A percentile compares a stretch with the other conserved stretches of the same genome.
Conservation (phyloP, 2,888 invertebrate species). For the Tipula helvola region DNA sequence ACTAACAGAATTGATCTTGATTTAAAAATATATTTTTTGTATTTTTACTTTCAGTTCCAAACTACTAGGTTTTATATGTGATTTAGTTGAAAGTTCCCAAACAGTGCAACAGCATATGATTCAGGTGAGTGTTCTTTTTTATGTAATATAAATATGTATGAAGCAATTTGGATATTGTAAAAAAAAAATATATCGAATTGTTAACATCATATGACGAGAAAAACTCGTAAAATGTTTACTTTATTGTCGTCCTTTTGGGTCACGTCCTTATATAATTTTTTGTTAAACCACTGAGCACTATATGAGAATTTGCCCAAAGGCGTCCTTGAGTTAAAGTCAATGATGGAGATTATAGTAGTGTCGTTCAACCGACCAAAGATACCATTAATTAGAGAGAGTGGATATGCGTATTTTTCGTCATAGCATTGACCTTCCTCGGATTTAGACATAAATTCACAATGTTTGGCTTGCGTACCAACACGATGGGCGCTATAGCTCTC, state of each 20-base stretch:
- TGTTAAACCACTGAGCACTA: too few relatives aligned
- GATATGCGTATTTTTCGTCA: too few relatives aligned
- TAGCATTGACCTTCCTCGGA: too few relatives aligned
- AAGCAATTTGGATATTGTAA: not conserved
- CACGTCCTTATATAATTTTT: not conserved
- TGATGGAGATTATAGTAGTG: too few relatives aligned
- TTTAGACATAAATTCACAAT: too few relatives aligned
- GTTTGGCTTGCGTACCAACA: too few relatives aligned
- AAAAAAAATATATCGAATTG: not conserved
- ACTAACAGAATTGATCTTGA: not conserved
- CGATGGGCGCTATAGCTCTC: too few relatives aligned
- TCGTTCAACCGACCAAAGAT: too few relatives aligned
- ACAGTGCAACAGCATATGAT: constrained; percentile 99
- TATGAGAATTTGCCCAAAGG: too few relatives aligned
- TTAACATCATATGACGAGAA: not conserved
- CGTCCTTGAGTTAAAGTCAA: too few relatives aligned
- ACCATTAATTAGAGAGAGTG: too few relatives aligned
- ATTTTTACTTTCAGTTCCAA: constrained; percentile 57
- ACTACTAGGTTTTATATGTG: constrained; percentile 92
- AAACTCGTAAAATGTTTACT: not conserved
- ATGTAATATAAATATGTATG: not conserved
- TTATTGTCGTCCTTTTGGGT: not conserved
- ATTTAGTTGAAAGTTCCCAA: constrained; percentile 90
- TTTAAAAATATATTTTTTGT: constrained; percentile 6
- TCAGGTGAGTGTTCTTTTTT: constrained; percentile 39